Base-by-base conservation (phyloP, 2,888 invertebrate genomes). In the Sinelater perroti region DNA sequence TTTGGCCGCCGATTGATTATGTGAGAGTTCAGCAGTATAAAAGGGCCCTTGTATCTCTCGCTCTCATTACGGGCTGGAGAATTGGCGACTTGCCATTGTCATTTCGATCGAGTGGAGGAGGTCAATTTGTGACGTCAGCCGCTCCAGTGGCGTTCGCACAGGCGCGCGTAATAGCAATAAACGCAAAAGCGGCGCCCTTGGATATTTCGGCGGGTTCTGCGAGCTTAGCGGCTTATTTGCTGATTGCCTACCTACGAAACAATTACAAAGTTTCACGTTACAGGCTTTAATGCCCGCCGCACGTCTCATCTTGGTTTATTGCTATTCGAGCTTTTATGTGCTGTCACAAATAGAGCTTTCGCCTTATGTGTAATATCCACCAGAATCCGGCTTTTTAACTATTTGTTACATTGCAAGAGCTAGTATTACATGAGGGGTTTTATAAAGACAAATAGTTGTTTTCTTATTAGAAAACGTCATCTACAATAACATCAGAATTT, bases 91-190 rank as follows among this genome's bases (percentile, higher is more conserved):
- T 57, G 57, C 57, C 57, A 57, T 52, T 52, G 51, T 57, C 28
- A 51, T 57, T 57, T 57, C 57, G 57, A 57, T 52, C 52, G 45
- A 38, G 35, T 38, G 38, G 44, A 51, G 38, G 38, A 51, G 57
- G 57, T 57, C 57, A 57, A 57, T 57, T 57, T 57, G 46, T 57
- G 57, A 57, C 57, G 57, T 57, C 51, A 56, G 47, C 28, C 31
- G 26, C 33, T 40, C 38, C 52, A 57, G 38, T 52, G 57, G 46
- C 57, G 57, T 57, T 24, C 56, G 49, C 50, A 31, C 28, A 40
- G 28, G 31, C 24, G 55, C 26, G 16, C 40, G 18, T 40, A 51
- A 47, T 38, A 30, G 18, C 30, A 46, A 54, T 46, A 54, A 54
- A 26, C 36, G 46, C 18, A 38, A 38, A 36, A 46, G 20, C 16